Percentiles rank a stretch among this genome's conserved stretches.
phyloP scores from a whole-genome alignment of 1,140 invertebrate genomes.

The Calycopis cecrops region DNA sequence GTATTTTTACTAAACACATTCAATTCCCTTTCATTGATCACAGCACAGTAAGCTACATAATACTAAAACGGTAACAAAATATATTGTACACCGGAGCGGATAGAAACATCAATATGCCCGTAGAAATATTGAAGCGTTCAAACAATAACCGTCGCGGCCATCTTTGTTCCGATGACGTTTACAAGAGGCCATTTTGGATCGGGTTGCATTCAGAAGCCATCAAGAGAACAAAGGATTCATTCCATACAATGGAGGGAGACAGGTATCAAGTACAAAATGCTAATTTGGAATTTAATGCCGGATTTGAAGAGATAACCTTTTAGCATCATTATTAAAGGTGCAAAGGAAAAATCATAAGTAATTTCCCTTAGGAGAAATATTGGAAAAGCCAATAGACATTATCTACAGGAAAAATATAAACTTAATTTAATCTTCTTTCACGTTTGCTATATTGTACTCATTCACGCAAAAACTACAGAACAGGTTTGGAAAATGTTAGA shows the following conservation, averaged over 20 bases:
- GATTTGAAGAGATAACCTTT: background rate
- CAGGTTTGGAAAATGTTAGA: too few relatives aligned
- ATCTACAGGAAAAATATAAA: too few relatives aligned
- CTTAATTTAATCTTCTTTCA: too few relatives aligned
- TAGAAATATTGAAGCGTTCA: slow-evolving; percentile 18
- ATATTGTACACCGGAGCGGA: too few relatives aligned
- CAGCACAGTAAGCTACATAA: background rate
- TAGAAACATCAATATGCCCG: slow-evolving; percentile 5
- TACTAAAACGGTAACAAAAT: slow-evolving; percentile 3
- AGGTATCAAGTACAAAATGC: slow-evolving; percentile 35
- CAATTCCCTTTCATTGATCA: too few relatives aligned
- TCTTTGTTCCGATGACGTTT: slow-evolving; percentile 54
- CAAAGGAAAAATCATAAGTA: too few relatives aligned
- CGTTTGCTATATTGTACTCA: too few relatives aligned
- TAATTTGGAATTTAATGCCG: slow-evolving; percentile 31
- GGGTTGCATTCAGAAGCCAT: slow-evolving; percentile 41
- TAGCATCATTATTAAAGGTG: too few relatives aligned
- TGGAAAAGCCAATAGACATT: too few relatives aligned
- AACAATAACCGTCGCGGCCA: slow-evolving; percentile 54
- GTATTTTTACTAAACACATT: too few relatives aligned
- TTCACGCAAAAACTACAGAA: too few relatives aligned
- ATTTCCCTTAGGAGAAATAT: too few relatives aligned
- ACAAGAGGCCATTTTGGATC: slow-evolving; percentile 53
- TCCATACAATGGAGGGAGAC: slow-evolving; percentile 46
- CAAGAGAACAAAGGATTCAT: slow-evolving; percentile 47